These are phyloP conservation scores for Ceramica pisi DNA, from an alignment of 2,888 invertebrate species.

Conservation along the genomic window DNA sequence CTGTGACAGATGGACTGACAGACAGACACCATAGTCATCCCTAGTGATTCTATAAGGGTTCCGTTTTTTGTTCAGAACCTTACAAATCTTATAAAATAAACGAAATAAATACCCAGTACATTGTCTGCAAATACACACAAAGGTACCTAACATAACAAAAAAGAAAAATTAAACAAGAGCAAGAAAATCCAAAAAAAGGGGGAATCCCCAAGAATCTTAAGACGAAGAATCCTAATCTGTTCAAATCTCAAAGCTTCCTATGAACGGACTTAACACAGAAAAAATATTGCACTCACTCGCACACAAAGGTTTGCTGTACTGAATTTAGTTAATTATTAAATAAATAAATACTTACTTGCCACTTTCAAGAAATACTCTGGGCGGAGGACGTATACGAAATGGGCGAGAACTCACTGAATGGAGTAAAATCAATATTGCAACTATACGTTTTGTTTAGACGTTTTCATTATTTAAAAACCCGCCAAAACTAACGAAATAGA, in stretches of 20 bases:
- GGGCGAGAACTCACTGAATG: slow-evolving; percentile 6
- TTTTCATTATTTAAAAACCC: slow-evolving; percentile 5
- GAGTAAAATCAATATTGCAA: slow-evolving; percentile 38
- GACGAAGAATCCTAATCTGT: not conserved
- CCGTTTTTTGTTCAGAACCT: no score
- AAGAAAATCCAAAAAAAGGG: not conserved
- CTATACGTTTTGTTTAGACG: slow-evolving; percentile 34
- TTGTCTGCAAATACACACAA: no score
- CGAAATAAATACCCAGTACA: no score
- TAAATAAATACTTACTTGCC: slow-evolving; percentile 5
- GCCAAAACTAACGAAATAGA: not conserved
- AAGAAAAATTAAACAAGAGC: no score
- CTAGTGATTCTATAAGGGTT: no score
- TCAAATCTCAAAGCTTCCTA: not conserved
- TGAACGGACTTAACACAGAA: not conserved
- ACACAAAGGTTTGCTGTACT: not conserved
- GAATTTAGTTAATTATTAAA: not conserved
- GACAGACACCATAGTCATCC: no score
- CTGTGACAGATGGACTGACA: no score
- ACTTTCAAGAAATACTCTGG: not conserved
- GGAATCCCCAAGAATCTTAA: not conserved
- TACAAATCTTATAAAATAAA: no score
- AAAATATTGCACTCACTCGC: not conserved
- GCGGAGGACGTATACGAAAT: not conserved
- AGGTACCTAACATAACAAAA: not conserved